Percentiles rank a stretch among this genome's conserved stretches.
phyloP scores from a whole-genome alignment of 2,113 vertebrate genomes.

The Asarcornis scutulata region DNA sequence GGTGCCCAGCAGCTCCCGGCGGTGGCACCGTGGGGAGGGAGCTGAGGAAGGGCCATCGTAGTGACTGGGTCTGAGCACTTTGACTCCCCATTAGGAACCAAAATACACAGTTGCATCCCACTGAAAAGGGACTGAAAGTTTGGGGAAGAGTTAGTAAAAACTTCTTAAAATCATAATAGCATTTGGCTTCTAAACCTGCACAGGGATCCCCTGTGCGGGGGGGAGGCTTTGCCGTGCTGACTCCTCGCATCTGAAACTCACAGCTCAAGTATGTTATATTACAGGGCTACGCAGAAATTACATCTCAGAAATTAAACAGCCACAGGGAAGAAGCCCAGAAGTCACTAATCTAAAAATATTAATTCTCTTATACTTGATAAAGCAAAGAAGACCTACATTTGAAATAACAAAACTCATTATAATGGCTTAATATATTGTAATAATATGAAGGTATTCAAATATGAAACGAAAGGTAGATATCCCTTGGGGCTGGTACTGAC shows the following conservation, averaged over 20 bases:
- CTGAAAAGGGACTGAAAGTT: background rate
- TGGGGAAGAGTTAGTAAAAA: background rate
- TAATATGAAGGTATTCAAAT: constrained; percentile 41
- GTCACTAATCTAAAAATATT: constrained; percentile 30
- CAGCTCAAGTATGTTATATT: rapidly evolving
- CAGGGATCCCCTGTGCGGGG: background rate
- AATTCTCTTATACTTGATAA: constrained; percentile 59
- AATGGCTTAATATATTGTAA: constrained; percentile 16
- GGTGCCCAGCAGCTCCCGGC: background rate
- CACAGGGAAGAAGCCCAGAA: constrained; percentile 2
- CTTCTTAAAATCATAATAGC: background rate
- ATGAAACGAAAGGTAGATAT: constrained; percentile 23
- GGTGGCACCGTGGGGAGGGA: background rate
- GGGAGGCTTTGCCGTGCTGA: background rate
- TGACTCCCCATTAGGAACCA: background rate
- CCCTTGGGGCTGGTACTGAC: constrained; percentile 22
- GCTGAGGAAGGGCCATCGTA: background rate
- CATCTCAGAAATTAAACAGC: background rate
- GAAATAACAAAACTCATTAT: constrained; percentile 62
- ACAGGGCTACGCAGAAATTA: background rate
- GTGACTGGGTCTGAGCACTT: background rate
- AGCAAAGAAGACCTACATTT: constrained; percentile 61
- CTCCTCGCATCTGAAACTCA: background rate
- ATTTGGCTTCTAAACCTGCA: rapidly evolving
- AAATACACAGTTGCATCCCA: background rate